phyloP scores from a whole-genome alignment of 2,797 vertebrate genomes.

The Pseudochaenichthys georgianus region DNA sequence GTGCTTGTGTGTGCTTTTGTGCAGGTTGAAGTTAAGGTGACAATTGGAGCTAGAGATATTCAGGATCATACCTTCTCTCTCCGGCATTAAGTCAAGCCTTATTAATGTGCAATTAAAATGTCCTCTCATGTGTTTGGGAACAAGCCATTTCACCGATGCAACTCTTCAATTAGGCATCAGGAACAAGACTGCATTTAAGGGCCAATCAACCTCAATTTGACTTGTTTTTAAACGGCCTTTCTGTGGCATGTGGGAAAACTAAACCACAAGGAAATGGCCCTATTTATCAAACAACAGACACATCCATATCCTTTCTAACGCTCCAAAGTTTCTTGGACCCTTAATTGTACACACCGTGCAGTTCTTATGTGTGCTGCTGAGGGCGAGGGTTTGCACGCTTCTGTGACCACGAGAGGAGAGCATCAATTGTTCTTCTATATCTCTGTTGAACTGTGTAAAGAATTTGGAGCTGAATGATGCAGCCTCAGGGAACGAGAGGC shows the following conservation, averaged over 20 bases:
- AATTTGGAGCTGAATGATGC: slow-evolving; percentile 17
- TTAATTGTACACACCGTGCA: slow-evolving; percentile 10
- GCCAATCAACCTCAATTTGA: slow-evolving; percentile 59
- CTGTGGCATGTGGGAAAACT: slow-evolving; percentile 16
- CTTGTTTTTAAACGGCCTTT: slow-evolving; percentile 38
- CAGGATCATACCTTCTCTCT: slow-evolving; percentile 71
- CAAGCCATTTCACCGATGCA: slow-evolving; percentile 63
- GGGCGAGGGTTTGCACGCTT: slow-evolving; percentile 9
- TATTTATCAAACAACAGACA: slow-evolving; percentile 40
- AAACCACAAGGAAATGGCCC: slow-evolving; percentile 30
- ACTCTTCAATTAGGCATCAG: slow-evolving; percentile 63
- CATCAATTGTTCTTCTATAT: slow-evolving; percentile 17
- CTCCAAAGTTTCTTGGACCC: slow-evolving; percentile 23
- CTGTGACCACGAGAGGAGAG: not conserved
- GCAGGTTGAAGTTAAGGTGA: slow-evolving; percentile 58
- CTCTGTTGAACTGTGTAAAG: slow-evolving; percentile 15
- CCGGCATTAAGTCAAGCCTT: slow-evolving; percentile 70
- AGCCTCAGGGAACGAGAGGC: not conserved
- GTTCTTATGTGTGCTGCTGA: slow-evolving; percentile 8
- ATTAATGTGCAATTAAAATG: slow-evolving; percentile 84
- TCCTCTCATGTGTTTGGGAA: slow-evolving; percentile 73
- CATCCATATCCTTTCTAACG: not conserved
- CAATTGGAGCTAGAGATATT: slow-evolving; percentile 69
- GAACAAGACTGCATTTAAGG: slow-evolving; percentile 56
- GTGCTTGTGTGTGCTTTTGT: slow-evolving; percentile 60